A percentile compares a stretch with the other conserved stretches of the same genome.
These are phyloP conservation scores for Sturnus vulgaris DNA, from an alignment of 2,113 vertebrate species.

Conservation along the genomic window DNA sequence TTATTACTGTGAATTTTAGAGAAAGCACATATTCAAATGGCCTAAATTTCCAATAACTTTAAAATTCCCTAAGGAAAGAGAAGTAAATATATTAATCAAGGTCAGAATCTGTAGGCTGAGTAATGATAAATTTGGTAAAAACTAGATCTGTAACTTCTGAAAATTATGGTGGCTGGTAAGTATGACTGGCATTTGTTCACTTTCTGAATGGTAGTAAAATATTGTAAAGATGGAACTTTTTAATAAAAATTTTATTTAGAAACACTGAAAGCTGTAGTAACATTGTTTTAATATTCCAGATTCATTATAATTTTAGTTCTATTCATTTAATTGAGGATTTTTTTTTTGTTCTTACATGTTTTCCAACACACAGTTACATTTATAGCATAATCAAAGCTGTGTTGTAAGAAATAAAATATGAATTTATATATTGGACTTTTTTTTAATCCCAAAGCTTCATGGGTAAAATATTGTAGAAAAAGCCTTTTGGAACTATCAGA, in stretches of 20 bases:
- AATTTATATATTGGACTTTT: not conserved
- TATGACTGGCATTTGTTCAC: not conserved
- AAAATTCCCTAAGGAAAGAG: not conserved
- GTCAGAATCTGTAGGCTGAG: not conserved
- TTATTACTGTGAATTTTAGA: not conserved
- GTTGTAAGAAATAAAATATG: not conserved
- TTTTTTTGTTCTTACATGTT: not conserved
- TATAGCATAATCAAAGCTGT: not conserved
- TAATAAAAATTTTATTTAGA: not conserved
- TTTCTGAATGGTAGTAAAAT: not conserved
- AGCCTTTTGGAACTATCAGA: not conserved
- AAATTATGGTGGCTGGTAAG: not conserved
- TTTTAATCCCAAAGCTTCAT: not conserved
- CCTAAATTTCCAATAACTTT: not conserved
- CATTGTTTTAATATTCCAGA: not conserved
- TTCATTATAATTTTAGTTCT: not conserved
- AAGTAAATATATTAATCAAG: not conserved
- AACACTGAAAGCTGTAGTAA: not conserved
- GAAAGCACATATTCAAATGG: accelerated
- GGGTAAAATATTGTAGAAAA: not conserved
- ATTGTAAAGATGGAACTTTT: not conserved
- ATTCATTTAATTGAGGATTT: not conserved
- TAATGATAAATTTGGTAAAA: not conserved
- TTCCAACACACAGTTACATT: not conserved
- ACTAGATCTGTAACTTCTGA: not conserved